Percentiles rank a stretch among this genome's conserved stretches.
phyloP scores from a whole-genome alignment of 2,797 vertebrate species.

The Macrochelys suwanniensis region DNA sequence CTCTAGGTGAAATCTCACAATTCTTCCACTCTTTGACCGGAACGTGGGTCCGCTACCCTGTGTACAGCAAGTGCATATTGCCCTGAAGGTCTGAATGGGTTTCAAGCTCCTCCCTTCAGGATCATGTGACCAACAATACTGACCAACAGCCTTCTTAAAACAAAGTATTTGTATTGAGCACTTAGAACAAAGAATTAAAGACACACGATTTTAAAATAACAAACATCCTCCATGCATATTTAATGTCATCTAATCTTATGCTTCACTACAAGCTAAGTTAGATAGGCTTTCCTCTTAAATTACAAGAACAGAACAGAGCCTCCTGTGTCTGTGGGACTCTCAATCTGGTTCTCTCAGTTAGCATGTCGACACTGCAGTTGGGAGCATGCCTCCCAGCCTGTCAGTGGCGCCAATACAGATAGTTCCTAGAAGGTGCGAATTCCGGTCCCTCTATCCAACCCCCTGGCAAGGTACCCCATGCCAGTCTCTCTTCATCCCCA shows the following conservation, averaged over 20 bases:
- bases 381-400: too few species aligned
- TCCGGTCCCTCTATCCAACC: too few species aligned
- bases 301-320: neutral
- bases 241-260: neutral
- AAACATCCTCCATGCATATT: neutral
- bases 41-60: neutral
- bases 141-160: neutral
- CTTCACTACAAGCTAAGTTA: conserved; percentile 12
- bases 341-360: neutral
- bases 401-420: too few species aligned
- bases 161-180: neutral
- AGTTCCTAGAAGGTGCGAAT: too few species aligned
- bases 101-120: neutral
- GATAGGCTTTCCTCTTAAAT: neutral
- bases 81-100: neutral
- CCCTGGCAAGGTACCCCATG: neutral
- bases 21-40: neutral
- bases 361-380: too few species aligned
- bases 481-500: neutral
- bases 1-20: neutral
- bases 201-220: neutral
- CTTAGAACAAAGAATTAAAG: neutral
- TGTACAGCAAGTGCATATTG: neutral
- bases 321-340: neutral
- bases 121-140: neutral